Evolutionary conservation across 2,797 vertebrate species (phyloP).

Genomic region (Otolemur crassicaudatus): DNA sequence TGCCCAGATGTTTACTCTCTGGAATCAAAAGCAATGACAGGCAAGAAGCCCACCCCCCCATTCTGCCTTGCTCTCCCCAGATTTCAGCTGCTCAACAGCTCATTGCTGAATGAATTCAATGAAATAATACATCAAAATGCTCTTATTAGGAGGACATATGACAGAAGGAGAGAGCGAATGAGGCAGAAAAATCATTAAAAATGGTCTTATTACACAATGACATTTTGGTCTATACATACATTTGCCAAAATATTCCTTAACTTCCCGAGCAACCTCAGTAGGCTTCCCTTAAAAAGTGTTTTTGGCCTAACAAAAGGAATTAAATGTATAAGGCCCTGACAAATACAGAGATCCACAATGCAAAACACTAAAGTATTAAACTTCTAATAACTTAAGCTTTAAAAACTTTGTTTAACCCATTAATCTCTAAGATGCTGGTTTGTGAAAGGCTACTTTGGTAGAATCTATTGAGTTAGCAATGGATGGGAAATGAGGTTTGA

Average conservation of each 20-base stretch:
- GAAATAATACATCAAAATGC: neutral
- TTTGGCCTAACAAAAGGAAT: neutral
- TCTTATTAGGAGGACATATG: neutral
- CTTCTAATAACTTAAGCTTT: neutral
- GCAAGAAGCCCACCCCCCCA: neutral
- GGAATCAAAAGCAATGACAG: neutral
- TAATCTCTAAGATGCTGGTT: neutral
- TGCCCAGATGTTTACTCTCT: neutral
- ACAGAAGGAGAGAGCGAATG: too few species aligned
- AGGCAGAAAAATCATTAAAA: neutral
- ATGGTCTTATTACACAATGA: neutral
- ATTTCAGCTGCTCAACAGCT: neutral
- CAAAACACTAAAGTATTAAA: neutral
- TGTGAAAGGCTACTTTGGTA: neutral
- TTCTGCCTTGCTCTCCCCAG: neutral
- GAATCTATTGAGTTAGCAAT: neutral
- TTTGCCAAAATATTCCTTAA: constrained; percentile 24
- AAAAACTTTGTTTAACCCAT: neutral
- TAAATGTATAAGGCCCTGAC: neutral
- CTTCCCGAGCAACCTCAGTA: constrained; percentile 18
- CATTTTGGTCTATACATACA: neutral
- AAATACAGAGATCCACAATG: neutral
- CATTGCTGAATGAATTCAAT: constrained; percentile 1
- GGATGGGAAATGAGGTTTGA: neutral
- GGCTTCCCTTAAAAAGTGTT: neutral